phyloP scores from a whole-genome alignment of 2,888 invertebrate species.

The Mystacides longicornis region DNA sequence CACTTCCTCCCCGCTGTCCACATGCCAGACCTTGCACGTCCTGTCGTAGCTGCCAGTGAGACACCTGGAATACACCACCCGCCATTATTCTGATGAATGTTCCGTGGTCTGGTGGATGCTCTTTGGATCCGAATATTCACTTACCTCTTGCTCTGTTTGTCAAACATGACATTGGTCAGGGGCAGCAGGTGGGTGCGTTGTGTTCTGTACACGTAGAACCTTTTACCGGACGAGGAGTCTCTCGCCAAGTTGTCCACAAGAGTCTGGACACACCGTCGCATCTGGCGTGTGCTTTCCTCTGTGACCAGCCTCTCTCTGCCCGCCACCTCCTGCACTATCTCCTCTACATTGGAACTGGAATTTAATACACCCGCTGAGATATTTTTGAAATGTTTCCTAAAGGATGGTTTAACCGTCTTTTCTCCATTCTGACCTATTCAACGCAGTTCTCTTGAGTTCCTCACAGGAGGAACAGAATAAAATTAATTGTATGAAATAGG shows the following conservation, averaged over 20 bases:
- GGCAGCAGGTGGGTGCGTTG: conserved; percentile 62
- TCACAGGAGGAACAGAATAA: too few relatives aligned
- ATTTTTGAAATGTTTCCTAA: too few relatives aligned
- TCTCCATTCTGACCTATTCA: too few relatives aligned
- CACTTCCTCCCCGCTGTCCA: conserved; percentile 56
- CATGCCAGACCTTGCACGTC: conserved; percentile 75
- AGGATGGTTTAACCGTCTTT: too few relatives aligned
- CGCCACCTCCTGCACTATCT: conserved; percentile 44
- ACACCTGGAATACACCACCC: conserved; percentile 45
- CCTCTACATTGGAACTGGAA: conserved; percentile 49
- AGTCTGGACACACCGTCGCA: conserved; percentile 54
- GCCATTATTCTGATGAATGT: neutral
- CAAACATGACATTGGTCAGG: conserved; percentile 64
- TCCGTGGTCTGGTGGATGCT: neutral
- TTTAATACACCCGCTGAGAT: too few relatives aligned
- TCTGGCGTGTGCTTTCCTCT: conserved; percentile 48
- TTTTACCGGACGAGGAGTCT: conserved; percentile 50
- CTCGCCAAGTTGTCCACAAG: conserved; percentile 58
- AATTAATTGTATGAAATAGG: too few relatives aligned
- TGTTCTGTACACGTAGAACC: conserved; percentile 59
- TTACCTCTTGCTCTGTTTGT: conserved; percentile 58
- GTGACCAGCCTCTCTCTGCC: conserved; percentile 51
- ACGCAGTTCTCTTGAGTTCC: too few relatives aligned
- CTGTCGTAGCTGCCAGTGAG: conserved; percentile 79
- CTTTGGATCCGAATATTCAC: conserved; percentile 3